A percentile compares a stretch with the other conserved stretches of the same genome.
Conservation (phyloP, 1,140 invertebrate genomes). For the Microplitis demolitor region DNA sequence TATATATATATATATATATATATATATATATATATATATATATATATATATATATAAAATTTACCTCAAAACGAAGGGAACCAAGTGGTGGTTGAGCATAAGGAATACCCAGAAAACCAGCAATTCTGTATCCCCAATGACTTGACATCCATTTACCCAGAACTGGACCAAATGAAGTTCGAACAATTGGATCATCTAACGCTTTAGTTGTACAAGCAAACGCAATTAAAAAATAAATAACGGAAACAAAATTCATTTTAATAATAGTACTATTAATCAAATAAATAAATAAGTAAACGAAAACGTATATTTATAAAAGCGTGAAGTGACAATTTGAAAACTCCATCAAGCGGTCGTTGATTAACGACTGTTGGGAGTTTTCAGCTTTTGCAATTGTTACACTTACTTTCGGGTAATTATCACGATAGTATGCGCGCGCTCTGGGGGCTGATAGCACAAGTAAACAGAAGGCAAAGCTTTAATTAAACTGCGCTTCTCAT, state of each 20-base stretch:
- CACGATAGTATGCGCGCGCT: neutral
- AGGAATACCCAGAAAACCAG: slow-evolving; percentile 49
- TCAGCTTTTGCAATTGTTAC: neutral
- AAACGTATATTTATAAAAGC: neutral
- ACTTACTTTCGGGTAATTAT: slow-evolving; percentile 10
- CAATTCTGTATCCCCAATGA: slow-evolving; percentile 21
- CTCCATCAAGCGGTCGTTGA: slow-evolving; percentile 1
- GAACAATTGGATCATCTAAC: slow-evolving; percentile 19
- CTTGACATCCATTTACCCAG: slow-evolving; percentile 43
- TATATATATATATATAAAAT: neutral
- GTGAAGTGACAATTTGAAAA: neutral
- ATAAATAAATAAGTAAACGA: neutral
- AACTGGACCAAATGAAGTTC: slow-evolving; percentile 42
- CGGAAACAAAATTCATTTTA: neutral
- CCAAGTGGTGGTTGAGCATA: slow-evolving; percentile 49
- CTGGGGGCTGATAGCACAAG: slow-evolving; percentile 11
- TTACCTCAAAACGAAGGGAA: slow-evolving; percentile 48
- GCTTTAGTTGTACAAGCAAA: neutral
- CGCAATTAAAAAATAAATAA: neutral
- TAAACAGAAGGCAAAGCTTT: slow-evolving; percentile 15
- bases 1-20: slow-evolving; percentile 5
- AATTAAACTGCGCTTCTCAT: slow-evolving; percentile 19
- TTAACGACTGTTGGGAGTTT: slow-evolving; percentile 2
- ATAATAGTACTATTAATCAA: neutral
- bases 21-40: no score